Percentiles rank a stretch among this genome's conserved stretches.
phyloP scores from a whole-genome alignment of 2,888 invertebrate species.

The Gymnoscelis rufifasciata region DNA sequence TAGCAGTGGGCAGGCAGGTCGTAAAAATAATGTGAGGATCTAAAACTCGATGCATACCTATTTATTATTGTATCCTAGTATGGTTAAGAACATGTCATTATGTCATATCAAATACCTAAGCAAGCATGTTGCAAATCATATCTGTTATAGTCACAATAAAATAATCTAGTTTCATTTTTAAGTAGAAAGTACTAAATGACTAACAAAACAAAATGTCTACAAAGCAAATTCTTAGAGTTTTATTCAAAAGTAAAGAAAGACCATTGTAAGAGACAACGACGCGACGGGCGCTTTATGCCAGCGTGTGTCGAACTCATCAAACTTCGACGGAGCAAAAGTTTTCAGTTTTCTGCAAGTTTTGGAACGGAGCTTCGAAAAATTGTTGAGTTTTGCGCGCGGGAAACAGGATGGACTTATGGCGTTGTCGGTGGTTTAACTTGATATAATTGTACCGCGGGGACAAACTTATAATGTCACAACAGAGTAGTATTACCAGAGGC shows the following conservation, averaged over 20 bases:
- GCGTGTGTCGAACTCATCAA: slow-evolving; percentile 66
- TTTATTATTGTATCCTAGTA: too few species aligned
- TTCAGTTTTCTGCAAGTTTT: slow-evolving; percentile 38
- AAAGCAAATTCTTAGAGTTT: slow-evolving; percentile 45
- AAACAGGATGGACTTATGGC: slow-evolving; percentile 26
- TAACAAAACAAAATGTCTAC: slow-evolving; percentile 5
- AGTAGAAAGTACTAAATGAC: too few species aligned
- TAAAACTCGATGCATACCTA: too few species aligned
- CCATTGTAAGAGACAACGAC: slow-evolving; percentile 49
- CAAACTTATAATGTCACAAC: neutral
- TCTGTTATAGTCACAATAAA: too few species aligned
- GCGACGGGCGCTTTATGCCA: slow-evolving; percentile 43
- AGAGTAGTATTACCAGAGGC: too few species aligned
- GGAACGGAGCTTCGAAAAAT: slow-evolving; percentile 43
- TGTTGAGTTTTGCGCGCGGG: slow-evolving; percentile 36
- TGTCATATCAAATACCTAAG: too few species aligned
- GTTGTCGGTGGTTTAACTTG: slow-evolving; percentile 12
- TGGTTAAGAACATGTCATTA: too few species aligned
- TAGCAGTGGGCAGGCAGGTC: too few species aligned
- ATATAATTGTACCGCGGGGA: too few species aligned
- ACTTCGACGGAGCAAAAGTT: slow-evolving; percentile 42
- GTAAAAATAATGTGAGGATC: too few species aligned
- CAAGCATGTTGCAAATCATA: too few species aligned
- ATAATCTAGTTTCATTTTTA: too few species aligned
- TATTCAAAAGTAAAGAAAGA: slow-evolving; percentile 46